Percentiles rank a stretch among this genome's conserved stretches.
phyloP scores from a whole-genome alignment of 2,888 invertebrate species.

The Pilophorus perplexus region DNA sequence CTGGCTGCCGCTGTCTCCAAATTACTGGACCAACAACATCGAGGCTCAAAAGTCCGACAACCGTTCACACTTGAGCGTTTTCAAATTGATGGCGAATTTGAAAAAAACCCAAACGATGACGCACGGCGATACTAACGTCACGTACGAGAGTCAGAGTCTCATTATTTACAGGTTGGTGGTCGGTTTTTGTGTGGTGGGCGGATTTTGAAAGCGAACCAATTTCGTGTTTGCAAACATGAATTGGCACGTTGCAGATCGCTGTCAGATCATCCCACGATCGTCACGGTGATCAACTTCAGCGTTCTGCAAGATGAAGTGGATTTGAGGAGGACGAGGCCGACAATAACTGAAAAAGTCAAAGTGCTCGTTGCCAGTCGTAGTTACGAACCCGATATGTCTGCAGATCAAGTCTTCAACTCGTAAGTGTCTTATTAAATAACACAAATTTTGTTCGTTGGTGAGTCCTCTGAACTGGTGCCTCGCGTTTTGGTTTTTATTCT shows the following conservation, averaged over 20 bases:
- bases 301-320: constrained; percentile 3
- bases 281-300: constrained; percentile 61
- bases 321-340: constrained; percentile 9
- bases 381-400: not conserved
- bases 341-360: constrained; percentile 6
- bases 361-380: constrained; percentile 2
- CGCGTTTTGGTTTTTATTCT: too few relatives aligned
- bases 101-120: constrained; percentile 54
- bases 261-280: constrained; percentile 46
- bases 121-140: constrained; percentile 28
- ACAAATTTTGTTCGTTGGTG: too few relatives aligned
- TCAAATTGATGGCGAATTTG: constrained; percentile 44
- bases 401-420: too few relatives aligned
- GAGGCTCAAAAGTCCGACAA: constrained; percentile 38
- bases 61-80: constrained; percentile 46
- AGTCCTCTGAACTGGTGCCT: too few relatives aligned
- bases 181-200: not conserved
- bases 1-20: constrained; percentile 64
- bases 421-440: too few relatives aligned
- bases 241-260: too few relatives aligned
- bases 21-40: constrained; percentile 54
- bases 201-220: too few relatives aligned
- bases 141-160: not conserved
- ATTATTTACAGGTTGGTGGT: constrained; percentile 8
- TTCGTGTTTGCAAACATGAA: too few relatives aligned